A percentile compares a stretch with the other conserved stretches of the same genome.
These are phyloP conservation scores for Dasysyrphus albostriatus DNA, from an alignment of 2,888 invertebrate genomes.

Conservation along the genomic window DNA sequence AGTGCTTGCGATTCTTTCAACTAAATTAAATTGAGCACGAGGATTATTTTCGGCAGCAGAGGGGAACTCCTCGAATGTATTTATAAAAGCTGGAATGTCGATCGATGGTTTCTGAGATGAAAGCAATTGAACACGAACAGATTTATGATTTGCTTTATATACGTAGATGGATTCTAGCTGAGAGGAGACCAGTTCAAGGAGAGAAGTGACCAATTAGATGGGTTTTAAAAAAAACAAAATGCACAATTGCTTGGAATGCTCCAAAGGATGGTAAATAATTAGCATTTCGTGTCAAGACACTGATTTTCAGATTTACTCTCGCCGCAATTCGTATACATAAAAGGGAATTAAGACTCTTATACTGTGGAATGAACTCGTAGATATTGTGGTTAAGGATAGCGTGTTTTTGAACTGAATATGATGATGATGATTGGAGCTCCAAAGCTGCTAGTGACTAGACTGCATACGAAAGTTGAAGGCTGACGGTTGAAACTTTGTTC, in stretches of 20 bases:
- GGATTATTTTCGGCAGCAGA: slow-evolving; percentile 43
- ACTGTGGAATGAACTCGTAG: background rate
- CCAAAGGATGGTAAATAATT: slow-evolving; percentile 62
- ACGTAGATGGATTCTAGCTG: background rate
- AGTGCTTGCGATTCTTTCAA: slow-evolving; percentile 62
- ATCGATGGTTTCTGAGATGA: slow-evolving; percentile 44
- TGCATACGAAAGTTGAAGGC: background rate
- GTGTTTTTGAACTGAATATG: slow-evolving; percentile 9
- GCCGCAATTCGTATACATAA: slow-evolving; percentile 21
- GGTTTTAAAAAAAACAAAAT: background rate
- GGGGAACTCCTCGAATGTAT: background rate
- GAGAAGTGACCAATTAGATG: slow-evolving; percentile 56
- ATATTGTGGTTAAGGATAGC: slow-evolving; percentile 12
- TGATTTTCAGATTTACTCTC: slow-evolving; percentile 51
- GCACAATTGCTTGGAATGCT: slow-evolving; percentile 46
- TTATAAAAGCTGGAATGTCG: slow-evolving; percentile 16
- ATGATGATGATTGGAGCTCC: background rate
- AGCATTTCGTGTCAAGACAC: slow-evolving; percentile 65
- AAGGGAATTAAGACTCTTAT: background rate
- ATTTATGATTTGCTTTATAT: slow-evolving; percentile 57
- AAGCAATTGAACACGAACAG: slow-evolving; percentile 63
- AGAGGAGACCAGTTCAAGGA: no score
- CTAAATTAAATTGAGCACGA: slow-evolving; percentile 71
- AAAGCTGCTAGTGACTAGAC: background rate
- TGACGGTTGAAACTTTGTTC: background rate